Evolutionary conservation across 2,888 invertebrate genomes (phyloP), one percentile per base, ranked within the genome.

Genomic region (Empis livida): DNA sequence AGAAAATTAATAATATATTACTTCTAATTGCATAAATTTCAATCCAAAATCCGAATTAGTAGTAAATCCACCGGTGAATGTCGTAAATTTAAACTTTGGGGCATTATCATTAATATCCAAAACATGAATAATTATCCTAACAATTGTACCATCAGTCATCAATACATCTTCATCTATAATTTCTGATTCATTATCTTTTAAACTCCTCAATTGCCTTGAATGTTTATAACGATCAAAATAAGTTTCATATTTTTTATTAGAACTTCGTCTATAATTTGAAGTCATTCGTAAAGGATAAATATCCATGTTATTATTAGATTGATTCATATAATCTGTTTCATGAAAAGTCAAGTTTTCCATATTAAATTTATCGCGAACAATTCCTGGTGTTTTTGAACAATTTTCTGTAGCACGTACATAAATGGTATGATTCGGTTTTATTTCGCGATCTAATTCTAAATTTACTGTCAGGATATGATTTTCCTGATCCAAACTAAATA

Each of bases 1-100:
- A 45, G 38, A 42, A 30, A 10, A n/a, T 44, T n/a, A 35, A 5
- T 35, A n/a, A 35, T 5, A n/a, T 35, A n/a, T 8, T 5, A 84
- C 89, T 73, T 85, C 82, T 0, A 92, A 75, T 53, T 79, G 75
- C 85, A 92, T 87, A 60, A 92, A 87, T 58, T 83, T 81, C 0
- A 84, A 81, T 1, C 92, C 94, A 64, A 93, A 94, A 63, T 90
- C 86, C 0, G 91, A 89, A 53, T 87, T 90, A 0, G 94, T 93
- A 13, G 94, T 92, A 2, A 96, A 87, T 2, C 95, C 95, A 0
- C 94, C 93, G 0, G 94, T 94, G 62, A 95, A 92, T 51, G 91
- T 78, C 54, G 79, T 77, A 50, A 80, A 82, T 4, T 77, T 70
- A 62, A 95, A 95, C 58, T 73, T 75, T 0, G 96, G 95, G 0